Percentiles rank a stretch among this genome's conserved stretches.
phyloP scores from a whole-genome alignment of 2,113 vertebrate species.

The Peromyscus polionotus region DNA sequence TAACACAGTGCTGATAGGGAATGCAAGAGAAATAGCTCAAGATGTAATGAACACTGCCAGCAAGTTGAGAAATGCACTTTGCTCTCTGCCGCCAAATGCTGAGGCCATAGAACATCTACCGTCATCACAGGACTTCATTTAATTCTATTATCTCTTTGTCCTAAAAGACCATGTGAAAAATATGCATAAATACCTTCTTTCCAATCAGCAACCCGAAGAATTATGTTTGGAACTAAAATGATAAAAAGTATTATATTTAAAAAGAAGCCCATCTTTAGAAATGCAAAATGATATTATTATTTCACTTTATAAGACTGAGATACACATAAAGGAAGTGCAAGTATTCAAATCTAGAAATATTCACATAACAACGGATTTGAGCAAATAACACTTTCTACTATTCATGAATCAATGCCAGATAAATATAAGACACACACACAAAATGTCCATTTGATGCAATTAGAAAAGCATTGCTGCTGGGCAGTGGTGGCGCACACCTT shows the following conservation, averaged over 20 bases:
- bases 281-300: neutral
- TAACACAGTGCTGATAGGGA: conserved; percentile 32
- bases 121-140: conserved; percentile 60
- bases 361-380: conserved; percentile 60
- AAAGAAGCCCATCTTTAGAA: conserved; percentile 46
- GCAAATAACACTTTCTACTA: conserved; percentile 63
- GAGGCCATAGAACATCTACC: conserved; percentile 57
- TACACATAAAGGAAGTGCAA: conserved; percentile 43
- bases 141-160: conserved; percentile 63
- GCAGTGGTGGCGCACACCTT: no score
- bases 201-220: conserved; percentile 67
- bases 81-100: conserved; percentile 50
- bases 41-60: neutral
- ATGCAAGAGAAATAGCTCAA: conserved; percentile 42
- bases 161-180: conserved; percentile 69
- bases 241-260: neutral
- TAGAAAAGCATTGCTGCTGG: conserved; percentile 52
- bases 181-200: conserved; percentile 70
- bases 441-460: conserved; percentile 68
- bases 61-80: conserved; percentile 49
- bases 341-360: conserved; percentile 68
- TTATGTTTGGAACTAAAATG: conserved; percentile 33
- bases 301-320: conserved; percentile 25
- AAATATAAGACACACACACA: conserved; percentile 63
- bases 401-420: conserved; percentile 55